Evolutionary conservation across 2,797 vertebrate genomes (phyloP), one percentile per base, ranked within the genome.

Genomic region (Siniperca undulata): DNA sequence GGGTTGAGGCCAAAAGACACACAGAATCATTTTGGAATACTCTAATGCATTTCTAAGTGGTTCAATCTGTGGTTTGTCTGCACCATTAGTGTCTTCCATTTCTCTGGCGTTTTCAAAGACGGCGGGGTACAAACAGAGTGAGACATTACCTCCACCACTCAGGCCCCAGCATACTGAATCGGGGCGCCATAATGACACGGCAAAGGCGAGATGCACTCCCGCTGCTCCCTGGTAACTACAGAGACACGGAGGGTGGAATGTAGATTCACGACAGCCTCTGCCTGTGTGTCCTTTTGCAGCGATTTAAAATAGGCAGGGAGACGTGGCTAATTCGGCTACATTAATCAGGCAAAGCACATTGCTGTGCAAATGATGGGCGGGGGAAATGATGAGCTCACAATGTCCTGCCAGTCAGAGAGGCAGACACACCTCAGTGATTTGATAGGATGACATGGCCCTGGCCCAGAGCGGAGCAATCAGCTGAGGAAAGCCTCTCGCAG

Each of bases 31-130:
- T 92, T 89, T 61, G 75, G 65, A 88, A 74, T 73, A 69, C 78
- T 83, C 61, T 88, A 91, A 93, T 90, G 87, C 87, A 91, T 94
- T 94, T 90, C 76, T 86, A 88, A 93, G 87, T 90, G 87, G 81
- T 88, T 85, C 82, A 89, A 76, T 90, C 89, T 85, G 84, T 60
- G 72, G 88, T 91, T 77, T 88, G 90, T 81, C 83, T 74, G 75
- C 56, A 38, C 86, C 81, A 86, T 88, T 88, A 89, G 86, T 59
- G 83, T 83, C 81, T 85, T 69, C 66, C 82, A 69, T 84, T 84
- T 81, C 74, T 85, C 66, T 1, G 46, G 61, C 62, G 61, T 85
- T 91, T 84, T 84, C 78, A 84, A 86, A 91, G 90, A 87, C 78
- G 56, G 72, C 60, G 42, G 87, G 87, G 55, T 74, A 86, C 88